phyloP scores from a whole-genome alignment of 2,888 invertebrate genomes.

The Caenorhabditis drosophilae region DNA sequence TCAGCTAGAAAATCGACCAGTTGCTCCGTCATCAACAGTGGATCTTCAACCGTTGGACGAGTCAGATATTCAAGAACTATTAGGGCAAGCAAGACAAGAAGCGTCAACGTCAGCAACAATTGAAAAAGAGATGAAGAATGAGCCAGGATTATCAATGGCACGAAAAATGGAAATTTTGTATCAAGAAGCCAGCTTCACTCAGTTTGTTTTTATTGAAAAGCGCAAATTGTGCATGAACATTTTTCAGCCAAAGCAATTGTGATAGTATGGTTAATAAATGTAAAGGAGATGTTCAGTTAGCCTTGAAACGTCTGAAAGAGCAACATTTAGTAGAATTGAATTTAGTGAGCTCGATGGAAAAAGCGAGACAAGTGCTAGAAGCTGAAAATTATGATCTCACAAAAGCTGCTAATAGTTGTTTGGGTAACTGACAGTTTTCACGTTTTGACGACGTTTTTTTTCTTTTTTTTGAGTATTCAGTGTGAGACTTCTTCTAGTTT shows the following conservation, averaged over 20 bases:
- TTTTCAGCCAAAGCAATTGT: conserved; percentile 43
- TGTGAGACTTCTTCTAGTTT: too few relatives aligned
- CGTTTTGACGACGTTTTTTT: too few relatives aligned
- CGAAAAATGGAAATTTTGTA: conserved; percentile 52
- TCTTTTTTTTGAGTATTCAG: too few relatives aligned
- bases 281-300: conserved; percentile 42
- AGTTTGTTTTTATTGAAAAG: too few relatives aligned
- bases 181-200: conserved; percentile 47
- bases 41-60: conserved; percentile 15
- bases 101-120: conserved; percentile 1
- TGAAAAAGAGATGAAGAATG: too few relatives aligned
- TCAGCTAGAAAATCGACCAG: too few relatives aligned
- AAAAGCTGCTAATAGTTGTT: conserved; percentile 22
- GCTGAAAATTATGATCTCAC: conserved; percentile 24
- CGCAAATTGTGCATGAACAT: too few relatives aligned
- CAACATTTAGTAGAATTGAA: conserved; percentile 34
- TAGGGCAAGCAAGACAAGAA: conserved; percentile 6
- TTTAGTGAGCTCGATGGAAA: not conserved
- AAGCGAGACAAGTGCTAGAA: conserved; percentile 16
- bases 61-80: conserved; percentile 18
- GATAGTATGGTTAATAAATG: conserved; percentile 47
- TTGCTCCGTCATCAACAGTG: not conserved
- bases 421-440: too few relatives aligned
- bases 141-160: conserved; percentile 18
- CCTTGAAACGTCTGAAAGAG: conserved; percentile 47